A percentile compares a stretch with the other conserved stretches of the same genome.
phyloP scores from a whole-genome alignment of 92 coral and sea anemone genomes.

The Scolanthus callimorphus region DNA sequence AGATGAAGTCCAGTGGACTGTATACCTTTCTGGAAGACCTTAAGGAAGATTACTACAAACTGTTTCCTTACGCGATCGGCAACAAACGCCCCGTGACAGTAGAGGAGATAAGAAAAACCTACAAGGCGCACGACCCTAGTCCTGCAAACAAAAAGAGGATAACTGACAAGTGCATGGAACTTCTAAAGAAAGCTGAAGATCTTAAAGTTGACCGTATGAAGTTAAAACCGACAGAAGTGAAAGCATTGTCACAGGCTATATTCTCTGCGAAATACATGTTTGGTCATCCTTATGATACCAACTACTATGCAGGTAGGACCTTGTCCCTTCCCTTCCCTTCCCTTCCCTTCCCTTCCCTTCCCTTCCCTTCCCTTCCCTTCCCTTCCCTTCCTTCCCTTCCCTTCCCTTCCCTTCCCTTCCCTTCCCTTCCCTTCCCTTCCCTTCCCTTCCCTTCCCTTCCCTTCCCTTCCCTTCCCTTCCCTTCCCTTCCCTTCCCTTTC shows the following conservation, averaged over 20 bases:
- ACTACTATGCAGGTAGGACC: slow-evolving; percentile 46
- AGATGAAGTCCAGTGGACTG: slow-evolving; percentile 18
- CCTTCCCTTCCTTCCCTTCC: no score
- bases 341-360: not conserved
- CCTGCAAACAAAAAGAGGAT: slow-evolving; percentile 23
- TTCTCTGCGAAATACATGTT: slow-evolving; percentile 26
- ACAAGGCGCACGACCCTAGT: slow-evolving; percentile 35
- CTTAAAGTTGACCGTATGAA: slow-evolving; percentile 25
- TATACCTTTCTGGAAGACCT: slow-evolving; percentile 31
- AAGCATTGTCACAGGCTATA: slow-evolving; percentile 34
- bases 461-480: no score
- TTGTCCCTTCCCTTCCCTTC: no score
- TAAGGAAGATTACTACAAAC: slow-evolving; percentile 11
- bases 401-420: no score
- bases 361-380: not conserved
- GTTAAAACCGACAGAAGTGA: slow-evolving; percentile 39
- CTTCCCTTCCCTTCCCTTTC: not conserved
- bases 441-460: no score
- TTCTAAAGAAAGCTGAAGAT: slow-evolving; percentile 17
- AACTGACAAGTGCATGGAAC: slow-evolving; percentile 17
- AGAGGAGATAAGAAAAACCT: slow-evolving; percentile 28
- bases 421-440: no score
- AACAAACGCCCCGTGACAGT: slow-evolving; percentile 36
- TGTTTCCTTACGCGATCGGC: slow-evolving; percentile 26
- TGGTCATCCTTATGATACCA: slow-evolving; percentile 24